Conservation (phyloP, 2,797 vertebrate genomes). For the Eleutherodactylus coqui region DNA sequence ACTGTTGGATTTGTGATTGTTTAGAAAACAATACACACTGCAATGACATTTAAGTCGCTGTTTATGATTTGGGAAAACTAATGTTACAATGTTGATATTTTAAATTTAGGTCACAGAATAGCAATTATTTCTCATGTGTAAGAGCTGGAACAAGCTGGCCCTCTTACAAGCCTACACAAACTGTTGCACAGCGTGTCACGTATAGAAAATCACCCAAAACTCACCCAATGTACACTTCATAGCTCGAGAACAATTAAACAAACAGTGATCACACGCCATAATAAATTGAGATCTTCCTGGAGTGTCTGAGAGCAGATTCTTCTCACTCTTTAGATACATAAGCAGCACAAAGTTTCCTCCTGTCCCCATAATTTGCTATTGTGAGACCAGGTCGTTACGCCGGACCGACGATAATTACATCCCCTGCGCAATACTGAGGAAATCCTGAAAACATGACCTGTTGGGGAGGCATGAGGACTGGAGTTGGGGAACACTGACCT, state of each 20-base stretch:
- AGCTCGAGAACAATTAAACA: background rate
- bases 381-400: too few species aligned
- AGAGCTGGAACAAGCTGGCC: background rate
- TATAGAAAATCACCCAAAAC: background rate
- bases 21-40: background rate
- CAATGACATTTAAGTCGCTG: background rate
- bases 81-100: background rate
- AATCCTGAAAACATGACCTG: too few species aligned
- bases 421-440: too few species aligned
- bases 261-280: background rate
- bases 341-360: too few species aligned
- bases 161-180: background rate
- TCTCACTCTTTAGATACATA: too few species aligned
- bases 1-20: background rate
- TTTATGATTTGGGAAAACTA: background rate
- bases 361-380: too few species aligned
- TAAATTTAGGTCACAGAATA: background rate
- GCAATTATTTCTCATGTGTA: background rate
- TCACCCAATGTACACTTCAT: background rate
- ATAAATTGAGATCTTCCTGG: background rate
- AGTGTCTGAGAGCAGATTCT: too few species aligned
- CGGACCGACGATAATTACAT: too few species aligned
- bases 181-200: background rate
- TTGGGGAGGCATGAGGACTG: background rate
- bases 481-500: too few species aligned